Evolutionary conservation across 1,140 invertebrate species (phyloP).

Genomic region (Drosophila navojoa): DNA sequence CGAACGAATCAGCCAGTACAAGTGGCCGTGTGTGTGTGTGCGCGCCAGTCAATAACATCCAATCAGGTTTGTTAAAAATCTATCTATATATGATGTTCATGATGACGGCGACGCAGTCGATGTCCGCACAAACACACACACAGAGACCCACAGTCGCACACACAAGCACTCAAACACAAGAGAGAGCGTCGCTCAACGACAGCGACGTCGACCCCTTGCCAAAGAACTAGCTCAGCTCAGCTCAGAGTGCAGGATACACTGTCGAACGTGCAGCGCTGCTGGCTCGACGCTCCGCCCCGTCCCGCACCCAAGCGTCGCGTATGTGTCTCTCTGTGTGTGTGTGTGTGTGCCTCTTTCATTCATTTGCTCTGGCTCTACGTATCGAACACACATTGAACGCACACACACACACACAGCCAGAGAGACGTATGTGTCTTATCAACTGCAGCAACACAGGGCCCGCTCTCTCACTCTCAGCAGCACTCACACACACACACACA

Average conservation of each 20-base stretch:
- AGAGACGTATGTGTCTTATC: constrained; percentile 66
- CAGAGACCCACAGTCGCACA: constrained; percentile 22
- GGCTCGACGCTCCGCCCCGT: constrained; percentile 26
- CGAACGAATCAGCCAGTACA: constrained; percentile 72
- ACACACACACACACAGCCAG: constrained; percentile 14
- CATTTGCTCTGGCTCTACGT: constrained; percentile 71
- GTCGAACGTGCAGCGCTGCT: constrained; percentile 51
- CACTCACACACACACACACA: constrained; percentile 14
- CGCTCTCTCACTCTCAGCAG: constrained; percentile 39
- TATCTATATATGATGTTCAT: constrained; percentile 83
- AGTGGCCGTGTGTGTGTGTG: constrained; percentile 60
- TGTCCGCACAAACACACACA: constrained; percentile 68
- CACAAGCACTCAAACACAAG: constrained; percentile 5
- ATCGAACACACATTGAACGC: constrained; percentile 81
- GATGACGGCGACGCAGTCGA: constrained; percentile 80
- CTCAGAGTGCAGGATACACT: constrained; percentile 39
- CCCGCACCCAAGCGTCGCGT: constrained; percentile 17
- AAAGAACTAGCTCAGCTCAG: constrained; percentile 19
- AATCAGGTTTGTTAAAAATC: constrained; percentile 84
- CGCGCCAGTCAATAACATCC: constrained; percentile 84
- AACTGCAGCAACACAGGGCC: constrained; percentile 59
- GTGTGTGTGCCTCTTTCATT: constrained; percentile 58
- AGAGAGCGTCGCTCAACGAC: constrained; percentile 38
- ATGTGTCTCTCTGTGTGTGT: not conserved
- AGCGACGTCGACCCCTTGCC: constrained; percentile 53